Evolutionary conservation across 2,797 vertebrate genomes (phyloP), one percentile per base, ranked within the genome.

Genomic region (Ambastaia sidthimunki): DNA sequence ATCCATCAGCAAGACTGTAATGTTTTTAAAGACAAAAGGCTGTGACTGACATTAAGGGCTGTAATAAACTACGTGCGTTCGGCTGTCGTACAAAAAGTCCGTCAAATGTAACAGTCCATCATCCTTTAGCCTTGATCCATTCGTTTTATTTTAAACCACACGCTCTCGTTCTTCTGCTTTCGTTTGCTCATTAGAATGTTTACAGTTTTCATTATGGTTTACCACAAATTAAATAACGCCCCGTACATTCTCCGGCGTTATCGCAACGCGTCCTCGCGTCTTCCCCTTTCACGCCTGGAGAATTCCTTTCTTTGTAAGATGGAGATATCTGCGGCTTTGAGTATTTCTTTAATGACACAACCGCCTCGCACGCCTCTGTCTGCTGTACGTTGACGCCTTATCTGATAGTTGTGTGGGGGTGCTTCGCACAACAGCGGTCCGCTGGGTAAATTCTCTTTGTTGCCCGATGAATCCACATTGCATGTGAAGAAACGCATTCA

Each of bases 321-420:
- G 71, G 75, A 80, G 80, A 81, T 75, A 83, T 82, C 83, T 62
- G 66, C 55, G 76, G 79, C 85, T 79, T 62, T 72, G 68, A 80
- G 67, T 72, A 80, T 77, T 87, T 69, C 67, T 82, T 65, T 68
- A 87, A 85, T 84, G 79, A 80, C 79, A 84, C 63, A 47, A n/a
- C 67, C 68, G 25, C 25, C 13, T 13, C 7, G 2, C 23, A 41
- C 65, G 28, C 59, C 78, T 76, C 47, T 71, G 34, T 52, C 81
- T 85, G 72, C 85, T 81, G 81, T n/a, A 19, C 65, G 82, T 72
- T 81, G 69, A 21, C 37, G 62, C 59, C 74, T 80, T 81, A 71
- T 83, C 82, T 84, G 78, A 78, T 79, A 74, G 71, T 54, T 74
- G 54, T 76, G 83, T 73, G 52, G 52, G 67, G 59, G 55, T 74